A percentile compares a stretch with the other conserved stretches of the same genome.
phyloP scores from a whole-genome alignment of 2,113 vertebrate species.

The Mastomys coucha region DNA sequence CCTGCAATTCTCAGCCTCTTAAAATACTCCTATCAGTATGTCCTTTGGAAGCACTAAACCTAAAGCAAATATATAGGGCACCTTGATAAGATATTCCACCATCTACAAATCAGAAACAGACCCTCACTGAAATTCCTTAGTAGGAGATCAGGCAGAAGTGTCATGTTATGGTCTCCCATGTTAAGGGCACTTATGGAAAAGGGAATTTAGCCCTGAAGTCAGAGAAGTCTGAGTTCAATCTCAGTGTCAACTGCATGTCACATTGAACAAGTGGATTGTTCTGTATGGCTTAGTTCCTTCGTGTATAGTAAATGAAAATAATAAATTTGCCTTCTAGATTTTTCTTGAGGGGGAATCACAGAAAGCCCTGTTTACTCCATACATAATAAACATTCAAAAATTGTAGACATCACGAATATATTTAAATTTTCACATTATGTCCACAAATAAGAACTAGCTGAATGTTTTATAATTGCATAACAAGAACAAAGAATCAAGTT shows the following conservation, averaged over 20 bases:
- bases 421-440: not conserved
- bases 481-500: not conserved
- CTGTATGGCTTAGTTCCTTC: not conserved
- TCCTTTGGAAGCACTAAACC: not conserved
- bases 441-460: not conserved
- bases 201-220: not conserved
- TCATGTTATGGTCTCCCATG: not conserved
- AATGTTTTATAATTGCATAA: not conserved
- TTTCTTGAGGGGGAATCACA: not conserved
- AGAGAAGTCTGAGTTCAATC: not conserved
- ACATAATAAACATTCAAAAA: not conserved
- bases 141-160: not conserved
- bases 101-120: not conserved
- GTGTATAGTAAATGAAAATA: not conserved
- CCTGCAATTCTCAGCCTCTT: not conserved
- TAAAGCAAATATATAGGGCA: not conserved
- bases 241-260: not conserved
- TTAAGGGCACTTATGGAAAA: not conserved
- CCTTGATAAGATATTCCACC: not conserved
- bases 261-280: not conserved
- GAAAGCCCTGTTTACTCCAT: not conserved
- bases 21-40: not conserved
- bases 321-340: not conserved
- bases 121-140: not conserved
- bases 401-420: not conserved